phyloP scores from a whole-genome alignment of 2,113 vertebrate genomes.

The Picathartes gymnocephalus region DNA sequence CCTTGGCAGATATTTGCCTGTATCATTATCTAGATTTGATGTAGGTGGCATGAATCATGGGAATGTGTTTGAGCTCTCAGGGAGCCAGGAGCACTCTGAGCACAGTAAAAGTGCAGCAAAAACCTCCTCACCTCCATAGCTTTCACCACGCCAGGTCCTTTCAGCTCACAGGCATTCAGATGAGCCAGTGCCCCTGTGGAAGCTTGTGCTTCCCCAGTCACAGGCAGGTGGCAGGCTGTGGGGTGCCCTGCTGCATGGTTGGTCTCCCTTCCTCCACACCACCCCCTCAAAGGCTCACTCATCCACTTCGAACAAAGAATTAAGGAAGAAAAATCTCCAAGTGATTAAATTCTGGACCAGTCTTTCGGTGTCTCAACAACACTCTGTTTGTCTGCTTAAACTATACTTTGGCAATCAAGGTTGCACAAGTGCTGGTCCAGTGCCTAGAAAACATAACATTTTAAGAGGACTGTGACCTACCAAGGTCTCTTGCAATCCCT shows the following conservation, averaged over 20 bases:
- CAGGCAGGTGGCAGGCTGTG: fast-evolving
- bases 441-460: neutral
- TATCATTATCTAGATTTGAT: neutral
- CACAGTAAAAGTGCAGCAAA: neutral
- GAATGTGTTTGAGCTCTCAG: neutral
- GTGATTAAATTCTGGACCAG: neutral
- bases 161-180: neutral
- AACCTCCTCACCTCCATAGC: neutral
- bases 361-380: neutral
- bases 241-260: fast-evolving
- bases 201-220: neutral
- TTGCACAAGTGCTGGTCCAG: neutral
- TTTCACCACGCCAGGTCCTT: neutral
- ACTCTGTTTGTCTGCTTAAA: neutral
- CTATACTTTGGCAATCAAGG: neutral
- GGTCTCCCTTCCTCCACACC: fast-evolving
- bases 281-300: fast-evolving
- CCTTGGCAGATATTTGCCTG: neutral
- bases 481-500: neutral
- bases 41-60: fast-evolving
- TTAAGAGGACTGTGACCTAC: neutral
- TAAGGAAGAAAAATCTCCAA: neutral
- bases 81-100: neutral
- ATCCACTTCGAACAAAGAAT: neutral
- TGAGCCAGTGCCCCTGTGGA: fast-evolving